These are phyloP conservation scores for Vicugna pacos DNA, from an alignment of 2,113 vertebrate species.

Conservation along the genomic window DNA sequence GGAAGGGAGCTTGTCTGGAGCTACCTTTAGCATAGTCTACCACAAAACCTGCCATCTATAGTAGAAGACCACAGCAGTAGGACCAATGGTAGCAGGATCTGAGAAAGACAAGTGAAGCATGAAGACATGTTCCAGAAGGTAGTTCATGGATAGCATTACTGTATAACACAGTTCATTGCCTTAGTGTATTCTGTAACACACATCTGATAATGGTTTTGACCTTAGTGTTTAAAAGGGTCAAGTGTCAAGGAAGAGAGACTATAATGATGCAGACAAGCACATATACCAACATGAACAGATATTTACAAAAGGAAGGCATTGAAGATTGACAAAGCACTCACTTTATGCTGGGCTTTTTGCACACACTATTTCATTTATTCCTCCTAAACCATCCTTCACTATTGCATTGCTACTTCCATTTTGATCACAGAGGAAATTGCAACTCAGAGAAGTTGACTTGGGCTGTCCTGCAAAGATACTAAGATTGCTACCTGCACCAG, in stretches of 20 bases:
- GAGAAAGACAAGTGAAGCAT: background rate
- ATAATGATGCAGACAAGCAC: background rate
- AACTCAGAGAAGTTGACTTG: background rate
- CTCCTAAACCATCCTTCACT: background rate
- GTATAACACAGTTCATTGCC: background rate
- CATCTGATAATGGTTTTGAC: background rate
- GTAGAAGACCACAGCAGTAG: background rate
- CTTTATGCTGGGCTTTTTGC: background rate
- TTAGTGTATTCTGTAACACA: conserved; percentile 19
- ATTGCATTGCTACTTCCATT: background rate
- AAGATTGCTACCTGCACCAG: background rate
- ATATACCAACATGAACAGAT: background rate
- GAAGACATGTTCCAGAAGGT: background rate
- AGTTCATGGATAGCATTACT: background rate
- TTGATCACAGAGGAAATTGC: background rate
- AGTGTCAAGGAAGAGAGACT: background rate
- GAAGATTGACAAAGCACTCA: background rate
- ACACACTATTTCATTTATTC: background rate
- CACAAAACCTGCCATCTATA: background rate
- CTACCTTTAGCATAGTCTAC: background rate
- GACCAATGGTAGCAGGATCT: background rate
- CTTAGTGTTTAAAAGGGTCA: background rate
- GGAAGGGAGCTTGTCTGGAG: background rate
- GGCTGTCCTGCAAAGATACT: background rate
- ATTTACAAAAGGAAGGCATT: background rate